Evolutionary conservation across 2,797 vertebrate genomes (phyloP).

Genomic region (Geotrypetes seraphini): DNA sequence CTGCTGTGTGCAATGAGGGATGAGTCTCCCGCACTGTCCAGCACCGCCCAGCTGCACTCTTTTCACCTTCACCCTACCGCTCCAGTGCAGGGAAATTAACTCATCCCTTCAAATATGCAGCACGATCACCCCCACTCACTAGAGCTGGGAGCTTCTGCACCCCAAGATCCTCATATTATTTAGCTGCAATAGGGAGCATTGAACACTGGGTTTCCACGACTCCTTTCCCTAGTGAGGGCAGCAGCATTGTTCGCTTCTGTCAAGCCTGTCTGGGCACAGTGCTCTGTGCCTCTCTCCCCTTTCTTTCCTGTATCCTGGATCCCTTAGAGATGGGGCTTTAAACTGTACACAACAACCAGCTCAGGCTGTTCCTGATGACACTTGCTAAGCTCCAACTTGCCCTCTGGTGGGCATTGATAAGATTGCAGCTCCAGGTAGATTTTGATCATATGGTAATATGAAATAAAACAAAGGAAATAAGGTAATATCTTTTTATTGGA

Average conservation of each 20-base stretch:
- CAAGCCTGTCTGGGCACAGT: background rate
- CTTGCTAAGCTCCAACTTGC: too few relatives aligned
- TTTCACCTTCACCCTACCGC: background rate
- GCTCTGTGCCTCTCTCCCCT: background rate
- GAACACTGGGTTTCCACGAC: too few relatives aligned
- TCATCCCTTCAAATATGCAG: background rate
- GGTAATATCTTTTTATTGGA: too few relatives aligned
- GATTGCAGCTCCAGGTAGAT: too few relatives aligned
- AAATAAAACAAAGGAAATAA: too few relatives aligned
- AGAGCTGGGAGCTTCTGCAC: background rate
- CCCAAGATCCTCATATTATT: fast-evolving
- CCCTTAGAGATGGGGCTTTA: constrained; percentile 28
- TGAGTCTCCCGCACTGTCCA: background rate
- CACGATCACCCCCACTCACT: background rate
- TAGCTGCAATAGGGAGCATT: too few relatives aligned
- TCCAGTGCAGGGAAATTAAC: background rate
- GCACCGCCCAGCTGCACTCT: background rate
- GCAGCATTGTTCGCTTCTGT: background rate
- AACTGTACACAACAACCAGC: constrained; percentile 21
- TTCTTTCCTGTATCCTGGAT: constrained; percentile 17
- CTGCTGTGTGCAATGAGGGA: too few relatives aligned
- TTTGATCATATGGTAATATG: too few relatives aligned
- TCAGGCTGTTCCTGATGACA: too few relatives aligned
- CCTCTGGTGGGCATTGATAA: too few relatives aligned
- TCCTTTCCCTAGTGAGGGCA: background rate